Evolutionary conservation across 2,797 vertebrate genomes (phyloP).

Genomic region (Hippocampus kuda): DNA sequence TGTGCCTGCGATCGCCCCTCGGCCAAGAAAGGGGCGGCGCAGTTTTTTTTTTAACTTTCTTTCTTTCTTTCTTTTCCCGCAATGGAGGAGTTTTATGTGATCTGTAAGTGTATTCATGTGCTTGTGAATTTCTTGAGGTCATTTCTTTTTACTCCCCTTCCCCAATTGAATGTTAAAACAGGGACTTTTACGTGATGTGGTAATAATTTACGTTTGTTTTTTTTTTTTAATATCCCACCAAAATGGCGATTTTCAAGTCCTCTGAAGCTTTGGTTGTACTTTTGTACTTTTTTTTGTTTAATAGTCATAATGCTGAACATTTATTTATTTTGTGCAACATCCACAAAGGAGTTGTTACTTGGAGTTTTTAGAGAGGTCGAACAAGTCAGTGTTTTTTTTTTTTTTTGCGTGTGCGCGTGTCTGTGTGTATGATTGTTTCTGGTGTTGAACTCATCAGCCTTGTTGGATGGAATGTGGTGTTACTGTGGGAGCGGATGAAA

Average conservation of each 20-base stretch:
- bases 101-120: conserved; percentile 72
- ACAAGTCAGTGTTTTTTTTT: conserved; percentile 41
- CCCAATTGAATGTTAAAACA: conserved; percentile 53
- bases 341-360: conserved; percentile 49
- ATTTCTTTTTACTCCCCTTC: conserved; percentile 62
- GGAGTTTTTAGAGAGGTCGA: conserved; percentile 31
- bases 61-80: conserved; percentile 30
- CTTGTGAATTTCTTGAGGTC: conserved; percentile 71
- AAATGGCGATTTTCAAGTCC: conserved; percentile 38
- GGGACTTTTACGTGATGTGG: conserved; percentile 66
- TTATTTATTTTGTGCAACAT: conserved; percentile 70
- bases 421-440: not conserved
- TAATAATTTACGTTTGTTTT: conserved; percentile 54
- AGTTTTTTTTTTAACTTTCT: conserved; percentile 46
- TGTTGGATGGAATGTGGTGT: conserved; percentile 47
- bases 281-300: conserved; percentile 50
- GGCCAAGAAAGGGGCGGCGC: conserved; percentile 46
- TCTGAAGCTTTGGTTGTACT: conserved; percentile 64
- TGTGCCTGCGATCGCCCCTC: conserved; percentile 63
- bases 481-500: conserved; percentile 29
- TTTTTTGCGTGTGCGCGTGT: conserved; percentile 27
- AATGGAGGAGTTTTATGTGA: conserved; percentile 62
- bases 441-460: conserved; percentile 58
- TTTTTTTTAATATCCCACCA: conserved; percentile 31
- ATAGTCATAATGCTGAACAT: conserved; percentile 61